Evolutionary conservation across 2,888 invertebrate genomes (phyloP).

Genomic region (Ernsta delagoae): DNA sequence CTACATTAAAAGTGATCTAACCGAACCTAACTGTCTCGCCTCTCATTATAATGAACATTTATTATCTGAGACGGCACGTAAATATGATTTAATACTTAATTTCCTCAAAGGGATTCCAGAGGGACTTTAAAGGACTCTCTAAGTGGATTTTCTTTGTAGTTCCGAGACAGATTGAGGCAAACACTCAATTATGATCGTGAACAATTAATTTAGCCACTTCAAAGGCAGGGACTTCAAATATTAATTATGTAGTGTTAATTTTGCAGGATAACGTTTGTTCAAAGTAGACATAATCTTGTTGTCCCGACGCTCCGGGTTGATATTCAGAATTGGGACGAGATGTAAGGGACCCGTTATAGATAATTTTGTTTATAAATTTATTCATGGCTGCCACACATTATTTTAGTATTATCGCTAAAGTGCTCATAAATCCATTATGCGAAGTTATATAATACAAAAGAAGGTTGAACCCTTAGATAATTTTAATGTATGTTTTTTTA

Average conservation of each 20-base stretch:
- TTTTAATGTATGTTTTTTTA: no score
- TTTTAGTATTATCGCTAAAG: not conserved
- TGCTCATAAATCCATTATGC: not conserved
- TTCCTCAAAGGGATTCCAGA: not conserved
- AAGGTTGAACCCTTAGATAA: no score
- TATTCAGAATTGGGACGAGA: not conserved
- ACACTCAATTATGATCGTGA: constrained; percentile 27
- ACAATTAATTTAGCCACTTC: constrained; percentile 29
- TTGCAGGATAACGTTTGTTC: constrained; percentile 14
- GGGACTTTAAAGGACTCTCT: not conserved
- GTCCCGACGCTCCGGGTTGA: not conserved
- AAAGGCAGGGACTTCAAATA: constrained; percentile 22
- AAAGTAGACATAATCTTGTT: constrained; percentile 22
- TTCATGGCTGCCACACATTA: not conserved
- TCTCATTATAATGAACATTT: not conserved
- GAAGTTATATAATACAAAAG: not conserved
- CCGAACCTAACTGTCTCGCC: not conserved
- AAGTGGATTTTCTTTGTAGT: constrained; percentile 27
- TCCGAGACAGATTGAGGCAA: constrained; percentile 21
- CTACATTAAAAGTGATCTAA: not conserved
- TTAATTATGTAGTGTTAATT: constrained; percentile 29
- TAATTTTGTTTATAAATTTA: constrained; percentile 1
- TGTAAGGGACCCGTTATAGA: not conserved
- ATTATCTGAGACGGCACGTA: not conserved
- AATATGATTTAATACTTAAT: constrained; percentile 2